These are phyloP conservation scores for Drosophila nr. perissopoda DNA, from an alignment of 2,888 invertebrate species.

Conservation along the genomic window DNA sequence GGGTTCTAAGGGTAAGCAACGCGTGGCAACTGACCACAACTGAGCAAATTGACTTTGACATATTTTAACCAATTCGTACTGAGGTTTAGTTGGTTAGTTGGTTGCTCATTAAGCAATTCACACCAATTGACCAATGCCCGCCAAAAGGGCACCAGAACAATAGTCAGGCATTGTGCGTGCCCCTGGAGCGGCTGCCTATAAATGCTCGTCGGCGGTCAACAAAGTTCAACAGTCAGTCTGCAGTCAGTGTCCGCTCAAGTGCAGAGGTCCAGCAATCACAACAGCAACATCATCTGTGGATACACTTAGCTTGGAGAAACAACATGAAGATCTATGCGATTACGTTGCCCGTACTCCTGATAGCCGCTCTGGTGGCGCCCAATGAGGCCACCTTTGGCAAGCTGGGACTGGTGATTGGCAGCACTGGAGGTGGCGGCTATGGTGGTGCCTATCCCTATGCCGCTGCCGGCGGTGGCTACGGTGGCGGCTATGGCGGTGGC, in stretches of 20 bases:
- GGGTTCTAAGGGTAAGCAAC: conserved; percentile 27
- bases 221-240: conserved; percentile 67
- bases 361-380: conserved; percentile 45
- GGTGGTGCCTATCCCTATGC: conserved; percentile 51
- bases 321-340: conserved; percentile 61
- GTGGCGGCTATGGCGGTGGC: conserved; percentile 47
- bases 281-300: conserved; percentile 9
- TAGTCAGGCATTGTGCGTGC: conserved; percentile 59
- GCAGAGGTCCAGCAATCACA: conserved; percentile 17
- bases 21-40: conserved; percentile 18
- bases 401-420: conserved; percentile 65
- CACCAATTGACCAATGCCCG: conserved; percentile 46
- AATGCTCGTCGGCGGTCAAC: conserved; percentile 53
- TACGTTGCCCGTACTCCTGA: conserved; percentile 35
- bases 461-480: conserved; percentile 40
- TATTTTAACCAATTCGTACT: conserved; percentile 29
- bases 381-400: conserved; percentile 75
- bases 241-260: conserved; percentile 38
- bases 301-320: neutral
- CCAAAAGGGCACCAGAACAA: conserved; percentile 57
- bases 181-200: conserved; percentile 53
- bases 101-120: conserved; percentile 64
- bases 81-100: conserved; percentile 17
- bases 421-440: conserved; percentile 41
- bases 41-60: conserved; percentile 63